phyloP scores from a whole-genome alignment of 2,113 vertebrate genomes.

The Halichoeres trimaculatus region DNA sequence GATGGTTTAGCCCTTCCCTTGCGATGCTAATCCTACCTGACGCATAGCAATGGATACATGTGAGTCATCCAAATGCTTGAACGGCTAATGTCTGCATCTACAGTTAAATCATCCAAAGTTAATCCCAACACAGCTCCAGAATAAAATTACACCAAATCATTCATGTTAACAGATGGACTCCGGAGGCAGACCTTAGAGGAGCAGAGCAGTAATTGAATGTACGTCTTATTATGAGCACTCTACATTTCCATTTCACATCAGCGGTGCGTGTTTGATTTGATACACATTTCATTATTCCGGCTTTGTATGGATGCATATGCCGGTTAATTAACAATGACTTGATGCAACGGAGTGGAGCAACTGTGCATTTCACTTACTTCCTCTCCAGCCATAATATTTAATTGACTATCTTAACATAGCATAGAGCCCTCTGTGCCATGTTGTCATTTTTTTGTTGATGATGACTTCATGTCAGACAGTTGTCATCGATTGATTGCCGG shows the following conservation, averaged over 20 bases:
- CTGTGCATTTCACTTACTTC: constrained; percentile 18
- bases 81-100: not conserved
- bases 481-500: too few relatives aligned
- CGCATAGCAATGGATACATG: constrained; percentile 4
- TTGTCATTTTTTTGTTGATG: too few relatives aligned
- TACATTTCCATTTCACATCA: not conserved
- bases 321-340: not conserved
- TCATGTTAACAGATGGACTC: not conserved
- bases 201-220: not conserved
- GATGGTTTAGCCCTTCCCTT: not conserved
- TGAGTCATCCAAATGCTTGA: not conserved
- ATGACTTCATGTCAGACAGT: too few relatives aligned
- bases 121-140: not conserved
- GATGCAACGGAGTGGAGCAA: not conserved
- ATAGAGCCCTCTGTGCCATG: not conserved
- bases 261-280: not conserved
- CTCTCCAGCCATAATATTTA: constrained; percentile 2
- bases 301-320: not conserved
- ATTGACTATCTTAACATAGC: not conserved
- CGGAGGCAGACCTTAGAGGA: not conserved
- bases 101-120: not conserved
- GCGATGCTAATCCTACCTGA: constrained; percentile 6
- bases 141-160: not conserved
- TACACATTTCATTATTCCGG: not conserved
- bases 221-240: not conserved